Evolutionary conservation across 2,888 invertebrate species (phyloP).

Genomic region (Dexiosoma caninum): DNA sequence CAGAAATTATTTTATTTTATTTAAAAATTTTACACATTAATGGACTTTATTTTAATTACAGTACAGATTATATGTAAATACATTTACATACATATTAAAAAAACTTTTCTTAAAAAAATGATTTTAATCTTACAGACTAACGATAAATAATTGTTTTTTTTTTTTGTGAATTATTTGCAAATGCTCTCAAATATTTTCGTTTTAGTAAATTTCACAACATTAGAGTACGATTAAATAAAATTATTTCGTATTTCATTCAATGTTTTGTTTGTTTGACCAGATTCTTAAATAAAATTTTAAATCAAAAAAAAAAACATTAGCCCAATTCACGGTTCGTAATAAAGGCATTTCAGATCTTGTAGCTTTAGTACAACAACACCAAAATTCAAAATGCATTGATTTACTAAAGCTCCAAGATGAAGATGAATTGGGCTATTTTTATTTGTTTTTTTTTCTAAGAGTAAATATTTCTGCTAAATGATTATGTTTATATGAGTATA

Average conservation of each 20-base stretch:
- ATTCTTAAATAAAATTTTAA: slow-evolving; percentile 5
- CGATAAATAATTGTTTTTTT: slow-evolving; percentile 42
- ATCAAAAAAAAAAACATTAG: no score
- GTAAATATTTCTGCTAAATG: slow-evolving; percentile 38
- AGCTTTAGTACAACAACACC: no score
- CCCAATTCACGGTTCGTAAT: no score
- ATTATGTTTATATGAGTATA: slow-evolving; percentile 32
- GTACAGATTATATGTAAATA: slow-evolving; percentile 37
- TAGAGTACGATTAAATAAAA: slow-evolving; percentile 45
- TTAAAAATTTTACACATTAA: slow-evolving; percentile 47
- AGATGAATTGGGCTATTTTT: not conserved
- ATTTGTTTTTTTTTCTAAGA: not conserved
- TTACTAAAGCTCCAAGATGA: no score
- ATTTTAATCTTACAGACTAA: slow-evolving; percentile 48
- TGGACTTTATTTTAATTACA: slow-evolving; percentile 49
- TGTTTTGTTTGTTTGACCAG: slow-evolving; percentile 31
- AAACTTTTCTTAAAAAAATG: slow-evolving; percentile 27
- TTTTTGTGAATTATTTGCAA: slow-evolving; percentile 45
- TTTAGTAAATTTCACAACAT: slow-evolving; percentile 55
- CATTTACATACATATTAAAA: slow-evolving; percentile 31
- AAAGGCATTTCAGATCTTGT: no score
- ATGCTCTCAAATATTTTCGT: slow-evolving; percentile 38
- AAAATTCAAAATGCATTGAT: no score
- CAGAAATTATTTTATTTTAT: not conserved
- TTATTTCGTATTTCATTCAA: not conserved